These are phyloP conservation scores for Pterostichus niger DNA, from an alignment of 2,888 invertebrate genomes.

Conservation along the genomic window DNA sequence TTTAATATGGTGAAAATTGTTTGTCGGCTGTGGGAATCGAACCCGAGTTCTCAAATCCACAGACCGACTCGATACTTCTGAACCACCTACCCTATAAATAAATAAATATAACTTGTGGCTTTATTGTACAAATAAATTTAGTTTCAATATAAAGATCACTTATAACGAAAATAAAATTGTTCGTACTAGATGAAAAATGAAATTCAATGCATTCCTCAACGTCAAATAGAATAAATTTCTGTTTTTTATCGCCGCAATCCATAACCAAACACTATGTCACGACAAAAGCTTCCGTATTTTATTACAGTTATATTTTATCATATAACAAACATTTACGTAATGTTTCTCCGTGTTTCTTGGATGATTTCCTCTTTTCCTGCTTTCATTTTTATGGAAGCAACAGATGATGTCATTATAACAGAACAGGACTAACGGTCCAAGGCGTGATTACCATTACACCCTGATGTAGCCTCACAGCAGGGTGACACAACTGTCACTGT, in stretches of 20 bases:
- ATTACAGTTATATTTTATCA: conserved; percentile 34
- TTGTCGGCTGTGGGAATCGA: too few species aligned
- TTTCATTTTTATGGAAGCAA: conserved; percentile 73
- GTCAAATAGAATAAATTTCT: neutral
- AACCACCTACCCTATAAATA: too few species aligned
- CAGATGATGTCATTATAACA: conserved; percentile 61
- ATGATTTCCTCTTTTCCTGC: neutral
- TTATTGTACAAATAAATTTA: too few species aligned
- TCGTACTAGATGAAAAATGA: neutral
- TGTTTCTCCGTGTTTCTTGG: conserved; percentile 25
- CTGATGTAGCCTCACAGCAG: conserved; percentile 5
- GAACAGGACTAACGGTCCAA: conserved; percentile 15
- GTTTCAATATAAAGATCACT: too few species aligned
- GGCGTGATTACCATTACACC: conserved; percentile 48
- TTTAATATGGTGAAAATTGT: too few species aligned
- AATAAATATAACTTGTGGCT: too few species aligned
- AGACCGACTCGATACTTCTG: too few species aligned
- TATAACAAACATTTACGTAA: conserved; percentile 9
- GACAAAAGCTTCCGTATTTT: conserved; percentile 16
- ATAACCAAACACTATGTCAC: neutral
- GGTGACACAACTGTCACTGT: neutral
- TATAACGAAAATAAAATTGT: neutral
- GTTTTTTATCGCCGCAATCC: conserved; percentile 1
- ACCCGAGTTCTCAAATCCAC: too few species aligned
- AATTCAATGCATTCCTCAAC: neutral